These are phyloP conservation scores for Cerastis rubricosa DNA, from an alignment of 2,888 invertebrate genomes.

Conservation along the genomic window DNA sequence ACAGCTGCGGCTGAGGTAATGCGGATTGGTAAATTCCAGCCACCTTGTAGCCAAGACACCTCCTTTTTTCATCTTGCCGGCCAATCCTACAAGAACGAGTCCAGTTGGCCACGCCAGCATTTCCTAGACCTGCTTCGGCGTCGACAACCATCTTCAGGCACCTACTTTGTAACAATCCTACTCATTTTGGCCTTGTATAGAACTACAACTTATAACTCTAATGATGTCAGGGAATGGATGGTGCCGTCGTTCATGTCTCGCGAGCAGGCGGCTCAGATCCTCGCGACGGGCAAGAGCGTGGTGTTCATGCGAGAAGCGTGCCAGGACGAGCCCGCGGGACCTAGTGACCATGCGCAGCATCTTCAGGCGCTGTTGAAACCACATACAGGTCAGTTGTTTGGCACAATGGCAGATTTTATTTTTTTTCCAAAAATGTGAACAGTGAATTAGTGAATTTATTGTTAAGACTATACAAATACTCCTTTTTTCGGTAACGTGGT, in stretches of 20 bases:
- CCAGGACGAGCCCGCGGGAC: slow-evolving; percentile 93
- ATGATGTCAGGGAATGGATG: slow-evolving; percentile 93
- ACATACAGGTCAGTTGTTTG: slow-evolving; percentile 69
- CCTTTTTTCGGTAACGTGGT: neutral
- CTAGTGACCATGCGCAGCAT: slow-evolving; percentile 91
- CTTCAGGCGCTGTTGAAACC: slow-evolving; percentile 91
- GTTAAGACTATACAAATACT: neutral
- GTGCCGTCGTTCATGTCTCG: slow-evolving; percentile 97
- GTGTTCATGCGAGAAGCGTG: slow-evolving; percentile 98
- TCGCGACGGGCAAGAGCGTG: slow-evolving; percentile 98
- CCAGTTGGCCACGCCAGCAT: neutral
- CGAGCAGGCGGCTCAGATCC: slow-evolving; percentile 96
- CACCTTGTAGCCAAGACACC: neutral
- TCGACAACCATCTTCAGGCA: neutral
- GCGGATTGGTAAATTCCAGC: neutral
- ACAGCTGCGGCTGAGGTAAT: neutral
- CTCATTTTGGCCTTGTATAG: neutral
- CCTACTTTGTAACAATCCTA: neutral
- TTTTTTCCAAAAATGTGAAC: neutral
- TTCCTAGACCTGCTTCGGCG: neutral
- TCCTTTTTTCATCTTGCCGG: neutral
- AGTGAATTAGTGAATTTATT: no score
- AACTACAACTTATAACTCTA: neutral
- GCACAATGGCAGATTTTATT: neutral
- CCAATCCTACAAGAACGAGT: neutral